Evolutionary conservation across 2,888 invertebrate species (phyloP).

Genomic region (Sisyra nigra): DNA sequence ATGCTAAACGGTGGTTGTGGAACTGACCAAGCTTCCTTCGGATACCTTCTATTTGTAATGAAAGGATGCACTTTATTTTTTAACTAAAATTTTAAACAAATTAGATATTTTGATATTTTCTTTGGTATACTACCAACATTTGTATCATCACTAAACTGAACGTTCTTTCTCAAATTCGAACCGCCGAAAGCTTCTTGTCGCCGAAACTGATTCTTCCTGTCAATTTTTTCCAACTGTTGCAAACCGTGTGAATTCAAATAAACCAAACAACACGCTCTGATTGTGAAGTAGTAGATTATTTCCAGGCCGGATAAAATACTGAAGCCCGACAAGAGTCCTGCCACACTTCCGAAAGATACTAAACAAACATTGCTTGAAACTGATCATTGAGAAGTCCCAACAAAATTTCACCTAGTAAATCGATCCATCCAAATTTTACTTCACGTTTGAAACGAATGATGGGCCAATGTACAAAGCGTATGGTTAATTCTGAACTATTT

Average conservation of each 20-base stretch:
- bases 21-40: slow-evolving; percentile 1
- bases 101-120: too few species aligned
- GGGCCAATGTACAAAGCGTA: slow-evolving; percentile 63
- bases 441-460: slow-evolving; percentile 63
- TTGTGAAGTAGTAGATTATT: slow-evolving; percentile 58
- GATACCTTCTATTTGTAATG: not conserved
- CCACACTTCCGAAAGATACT: slow-evolving; percentile 51
- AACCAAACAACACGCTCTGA: slow-evolving; percentile 48
- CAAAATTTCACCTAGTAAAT: slow-evolving; percentile 43
- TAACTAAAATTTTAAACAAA: too few species aligned
- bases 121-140: too few species aligned
- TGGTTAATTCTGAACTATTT: slow-evolving; percentile 24
- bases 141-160: too few species aligned
- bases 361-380: slow-evolving; percentile 14
- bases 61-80: not conserved
- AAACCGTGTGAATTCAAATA: slow-evolving; percentile 32
- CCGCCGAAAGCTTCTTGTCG: too few species aligned
- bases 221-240: slow-evolving; percentile 24
- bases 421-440: slow-evolving; percentile 72
- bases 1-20: slow-evolving; percentile 1
- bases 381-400: not conserved
- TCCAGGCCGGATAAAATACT: slow-evolving; percentile 62
- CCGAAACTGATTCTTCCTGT: too few species aligned
- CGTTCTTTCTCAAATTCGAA: too few species aligned
- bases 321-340: slow-evolving; percentile 54